phyloP scores from a whole-genome alignment of 2,797 vertebrate species.

The Pantherophis alleghaniensis region DNA sequence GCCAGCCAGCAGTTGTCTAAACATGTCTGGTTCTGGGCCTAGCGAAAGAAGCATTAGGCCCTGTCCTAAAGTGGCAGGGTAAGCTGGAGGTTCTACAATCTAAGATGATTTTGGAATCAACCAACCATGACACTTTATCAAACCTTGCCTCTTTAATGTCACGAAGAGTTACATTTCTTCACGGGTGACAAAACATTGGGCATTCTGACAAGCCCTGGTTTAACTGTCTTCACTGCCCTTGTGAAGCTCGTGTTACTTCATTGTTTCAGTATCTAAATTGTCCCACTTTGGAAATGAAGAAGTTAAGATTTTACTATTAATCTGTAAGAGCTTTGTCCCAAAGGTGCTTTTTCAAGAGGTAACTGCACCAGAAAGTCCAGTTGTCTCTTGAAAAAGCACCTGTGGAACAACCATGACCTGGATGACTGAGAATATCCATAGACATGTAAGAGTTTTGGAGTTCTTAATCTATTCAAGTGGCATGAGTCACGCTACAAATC shows the following conservation, averaged over 20 bases:
- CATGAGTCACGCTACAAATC: conserved; percentile 69
- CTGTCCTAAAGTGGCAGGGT: conserved; percentile 69
- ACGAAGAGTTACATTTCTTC: conserved; percentile 74
- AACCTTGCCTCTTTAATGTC: conserved; percentile 75
- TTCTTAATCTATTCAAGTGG: conserved; percentile 60
- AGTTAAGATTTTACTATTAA: conserved; percentile 78
- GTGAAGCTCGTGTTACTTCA: conserved; percentile 72
- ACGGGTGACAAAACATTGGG: conserved; percentile 74
- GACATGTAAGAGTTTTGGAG: conserved; percentile 73
- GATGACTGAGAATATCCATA: background rate
- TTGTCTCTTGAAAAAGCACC: too few species aligned
- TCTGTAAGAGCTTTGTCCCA: conserved; percentile 72
- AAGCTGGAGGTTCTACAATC: conserved; percentile 71
- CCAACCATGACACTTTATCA: conserved; percentile 79
- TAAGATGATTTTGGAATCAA: conserved; percentile 75
- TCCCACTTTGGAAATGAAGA: conserved; percentile 74
- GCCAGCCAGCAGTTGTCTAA: conserved; percentile 51
- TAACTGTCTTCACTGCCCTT: conserved; percentile 76
- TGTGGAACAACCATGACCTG: background rate
- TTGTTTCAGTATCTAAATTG: conserved; percentile 76
- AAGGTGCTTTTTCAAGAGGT: too few species aligned
- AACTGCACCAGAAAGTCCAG: too few species aligned
- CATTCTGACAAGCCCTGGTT: conserved; percentile 68
- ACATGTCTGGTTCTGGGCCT: conserved; percentile 58
- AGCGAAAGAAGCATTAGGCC: conserved; percentile 70